phyloP scores from a whole-genome alignment of 2,113 vertebrate species.

The Muntiacus reevesi region DNA sequence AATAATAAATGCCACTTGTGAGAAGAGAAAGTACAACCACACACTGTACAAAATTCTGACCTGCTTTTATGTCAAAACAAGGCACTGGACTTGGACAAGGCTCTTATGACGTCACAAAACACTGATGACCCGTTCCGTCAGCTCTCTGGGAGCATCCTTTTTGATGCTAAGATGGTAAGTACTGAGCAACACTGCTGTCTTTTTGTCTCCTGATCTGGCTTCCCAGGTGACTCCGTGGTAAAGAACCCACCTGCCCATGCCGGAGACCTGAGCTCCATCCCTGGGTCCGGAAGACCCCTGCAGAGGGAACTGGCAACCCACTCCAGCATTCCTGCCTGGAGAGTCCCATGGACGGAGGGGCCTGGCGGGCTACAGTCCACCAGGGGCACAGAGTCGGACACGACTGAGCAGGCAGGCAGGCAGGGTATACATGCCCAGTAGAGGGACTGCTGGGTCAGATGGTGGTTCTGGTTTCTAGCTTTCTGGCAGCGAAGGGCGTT shows the following conservation, averaged over 20 bases:
- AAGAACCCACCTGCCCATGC: not conserved
- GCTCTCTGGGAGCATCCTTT: not conserved
- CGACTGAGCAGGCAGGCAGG: not conserved
- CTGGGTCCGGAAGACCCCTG: not conserved
- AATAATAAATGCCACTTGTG: rapidly evolving
- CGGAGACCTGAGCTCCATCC: not conserved
- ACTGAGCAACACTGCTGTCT: rapidly evolving
- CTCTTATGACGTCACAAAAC: rapidly evolving
- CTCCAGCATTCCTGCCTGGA: not conserved
- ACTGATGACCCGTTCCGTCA: rapidly evolving
- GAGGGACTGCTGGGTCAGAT: not conserved
- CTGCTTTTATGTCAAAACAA: rapidly evolving
- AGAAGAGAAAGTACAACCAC: not conserved
- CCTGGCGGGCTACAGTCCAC: not conserved
- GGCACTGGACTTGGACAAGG: rapidly evolving
- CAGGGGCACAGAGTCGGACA: not conserved
- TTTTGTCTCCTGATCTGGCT: not conserved
- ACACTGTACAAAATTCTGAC: rapidly evolving
- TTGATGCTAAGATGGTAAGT: not conserved
- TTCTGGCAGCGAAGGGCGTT: not conserved
- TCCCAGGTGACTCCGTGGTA: not conserved
- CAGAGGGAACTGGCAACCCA: not conserved
- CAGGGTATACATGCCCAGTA: not conserved
- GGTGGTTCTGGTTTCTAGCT: not conserved
- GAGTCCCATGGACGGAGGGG: not conserved